phyloP scores from a whole-genome alignment of 2,113 vertebrate species.

The Nothoprocta perdicaria region DNA sequence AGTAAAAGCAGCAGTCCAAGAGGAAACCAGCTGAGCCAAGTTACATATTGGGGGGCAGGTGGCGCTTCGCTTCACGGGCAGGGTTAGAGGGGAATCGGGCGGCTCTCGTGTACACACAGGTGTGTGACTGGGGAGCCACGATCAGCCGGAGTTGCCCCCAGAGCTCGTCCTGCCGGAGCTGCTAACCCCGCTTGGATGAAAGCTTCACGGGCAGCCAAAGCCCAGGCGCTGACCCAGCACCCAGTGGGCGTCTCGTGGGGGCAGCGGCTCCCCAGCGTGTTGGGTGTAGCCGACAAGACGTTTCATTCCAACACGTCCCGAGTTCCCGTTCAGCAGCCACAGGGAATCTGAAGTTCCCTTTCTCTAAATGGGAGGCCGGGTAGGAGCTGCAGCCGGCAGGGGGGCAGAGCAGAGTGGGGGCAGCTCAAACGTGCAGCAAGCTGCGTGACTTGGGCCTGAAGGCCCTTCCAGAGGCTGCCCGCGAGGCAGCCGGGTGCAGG shows the following conservation, averaged over 20 bases:
- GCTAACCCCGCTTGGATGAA: not conserved
- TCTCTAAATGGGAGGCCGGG: not conserved
- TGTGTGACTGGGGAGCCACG: not conserved
- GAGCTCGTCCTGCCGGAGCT: not conserved
- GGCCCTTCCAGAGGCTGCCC: not conserved
- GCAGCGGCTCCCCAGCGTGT: too few relatives aligned
- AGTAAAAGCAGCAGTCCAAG: not conserved
- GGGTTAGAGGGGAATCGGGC: not conserved
- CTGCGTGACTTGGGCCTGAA: not conserved
- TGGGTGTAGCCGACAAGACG: not conserved
- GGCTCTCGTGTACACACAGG: not conserved
- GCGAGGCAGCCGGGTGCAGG: slow-evolving; percentile 18
- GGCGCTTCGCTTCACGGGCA: not conserved
- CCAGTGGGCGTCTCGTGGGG: not conserved
- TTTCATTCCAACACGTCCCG: not conserved
- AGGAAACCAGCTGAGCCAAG: not conserved
- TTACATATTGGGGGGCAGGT: not conserved
- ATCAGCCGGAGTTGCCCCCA: not conserved
- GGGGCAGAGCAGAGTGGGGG: not conserved
- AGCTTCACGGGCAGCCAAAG: not conserved
- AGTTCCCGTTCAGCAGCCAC: not conserved
- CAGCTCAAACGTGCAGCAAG: not conserved
- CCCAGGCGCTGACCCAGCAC: not conserved
- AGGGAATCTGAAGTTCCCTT: not conserved
- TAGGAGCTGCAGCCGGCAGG: not conserved